phyloP scores from a whole-genome alignment of 2,888 invertebrate genomes.

The Andrena trimmerana region DNA sequence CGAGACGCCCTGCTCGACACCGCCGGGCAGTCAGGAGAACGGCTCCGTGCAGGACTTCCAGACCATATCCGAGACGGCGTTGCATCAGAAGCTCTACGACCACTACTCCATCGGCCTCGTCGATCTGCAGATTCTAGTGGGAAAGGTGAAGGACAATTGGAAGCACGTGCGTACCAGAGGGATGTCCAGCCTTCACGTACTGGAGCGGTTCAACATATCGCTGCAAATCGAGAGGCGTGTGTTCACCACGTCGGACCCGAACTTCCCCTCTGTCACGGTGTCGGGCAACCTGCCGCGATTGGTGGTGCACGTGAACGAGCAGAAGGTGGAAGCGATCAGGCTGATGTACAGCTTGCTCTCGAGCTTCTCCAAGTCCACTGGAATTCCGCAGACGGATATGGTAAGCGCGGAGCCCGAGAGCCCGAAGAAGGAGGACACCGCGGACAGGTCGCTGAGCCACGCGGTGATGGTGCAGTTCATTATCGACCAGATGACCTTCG shows the following conservation, averaged over 20 bases:
- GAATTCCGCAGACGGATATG: constrained; percentile 59
- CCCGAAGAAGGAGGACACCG: constrained; percentile 79
- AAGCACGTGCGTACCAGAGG: constrained; percentile 94
- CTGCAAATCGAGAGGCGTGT: constrained; percentile 92
- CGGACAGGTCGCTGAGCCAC: constrained; percentile 77
- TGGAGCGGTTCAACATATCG: constrained; percentile 89
- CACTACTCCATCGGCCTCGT: constrained; percentile 87
- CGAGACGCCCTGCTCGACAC: constrained; percentile 93
- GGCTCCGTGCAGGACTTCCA: constrained; percentile 81
- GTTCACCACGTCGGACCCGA: constrained; percentile 93
- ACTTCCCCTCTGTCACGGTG: constrained; percentile 93
- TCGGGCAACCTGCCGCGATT: constrained; percentile 95
- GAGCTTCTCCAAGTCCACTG: constrained; percentile 74
- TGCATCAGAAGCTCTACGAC: constrained; percentile 91
- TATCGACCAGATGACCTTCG: constrained; percentile 92
- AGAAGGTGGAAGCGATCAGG: constrained; percentile 91
- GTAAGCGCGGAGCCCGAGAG: constrained; percentile 77
- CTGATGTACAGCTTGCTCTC: constrained; percentile 86
- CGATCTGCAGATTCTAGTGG: constrained; percentile 91
- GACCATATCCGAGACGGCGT: constrained; percentile 86
- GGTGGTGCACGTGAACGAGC: constrained; percentile 95
- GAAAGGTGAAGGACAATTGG: constrained; percentile 95
- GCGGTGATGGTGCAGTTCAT: constrained; percentile 94
- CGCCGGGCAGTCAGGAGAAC: constrained; percentile 92
- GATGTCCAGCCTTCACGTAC: constrained; percentile 93